Percentiles rank a stretch among this genome's conserved stretches.
phyloP scores from a whole-genome alignment of 1,140 invertebrate genomes.

The Drosophila seguyi region DNA sequence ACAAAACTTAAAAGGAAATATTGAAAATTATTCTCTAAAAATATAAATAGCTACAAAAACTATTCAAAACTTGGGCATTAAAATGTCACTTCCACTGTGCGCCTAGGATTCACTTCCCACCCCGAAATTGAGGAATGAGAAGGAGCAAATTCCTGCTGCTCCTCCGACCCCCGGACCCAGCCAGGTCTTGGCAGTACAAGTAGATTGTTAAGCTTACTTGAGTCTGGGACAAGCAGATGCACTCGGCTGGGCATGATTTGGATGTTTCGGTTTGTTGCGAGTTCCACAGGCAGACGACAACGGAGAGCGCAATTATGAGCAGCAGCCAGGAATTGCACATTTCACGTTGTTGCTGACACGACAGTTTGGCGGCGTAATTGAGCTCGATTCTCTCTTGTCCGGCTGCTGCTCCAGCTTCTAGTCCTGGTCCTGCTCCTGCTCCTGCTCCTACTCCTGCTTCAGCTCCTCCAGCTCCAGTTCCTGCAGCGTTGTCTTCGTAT shows the following conservation, averaged over 20 bases:
- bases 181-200: slow-evolving; percentile 7
- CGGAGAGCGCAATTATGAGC: slow-evolving; percentile 84
- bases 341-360: slow-evolving; percentile 85
- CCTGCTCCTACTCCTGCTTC: slow-evolving; percentile 11
- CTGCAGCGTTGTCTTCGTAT: neutral
- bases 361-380: slow-evolving; percentile 84
- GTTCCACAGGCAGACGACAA: slow-evolving; percentile 85
- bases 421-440: slow-evolving; percentile 1
- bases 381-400: slow-evolving; percentile 76
- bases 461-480: slow-evolving; percentile 8
- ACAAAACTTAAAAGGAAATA: neutral
- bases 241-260: slow-evolving; percentile 89
- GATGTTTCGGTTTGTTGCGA: slow-evolving; percentile 85
- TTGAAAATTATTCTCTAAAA: neutral
- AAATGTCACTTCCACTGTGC: neutral
- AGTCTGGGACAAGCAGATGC: slow-evolving; percentile 92
- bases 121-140: neutral
- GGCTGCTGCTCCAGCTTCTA: slow-evolving; percentile 30
- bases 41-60: neutral
- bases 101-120: neutral
- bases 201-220: slow-evolving; percentile 88
- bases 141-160: neutral
- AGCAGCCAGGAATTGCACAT: slow-evolving; percentile 85
- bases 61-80: neutral
- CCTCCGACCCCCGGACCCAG: no score